Evolutionary conservation across 2,113 vertebrate species (phyloP), one percentile per base, ranked within the genome.

Genomic region (Scomber japonicus): DNA sequence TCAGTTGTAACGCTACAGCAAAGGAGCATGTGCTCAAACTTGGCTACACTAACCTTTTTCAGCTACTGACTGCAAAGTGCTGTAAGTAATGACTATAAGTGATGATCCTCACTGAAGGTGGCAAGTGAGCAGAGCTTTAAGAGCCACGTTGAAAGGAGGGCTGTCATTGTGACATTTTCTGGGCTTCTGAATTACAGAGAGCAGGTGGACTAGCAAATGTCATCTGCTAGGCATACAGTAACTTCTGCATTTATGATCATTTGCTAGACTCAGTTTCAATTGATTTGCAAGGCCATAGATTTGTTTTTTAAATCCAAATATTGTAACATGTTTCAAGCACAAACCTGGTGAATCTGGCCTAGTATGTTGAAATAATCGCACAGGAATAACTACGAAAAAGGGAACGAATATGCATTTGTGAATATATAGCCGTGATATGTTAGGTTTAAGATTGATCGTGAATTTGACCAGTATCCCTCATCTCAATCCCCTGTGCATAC

Each of bases 381-480:
- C 68, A 85, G 80, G 69, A 83, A 79, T 75, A 83, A 82, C 64
- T 57, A 21, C 66, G 73, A 19, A 27, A 51, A 68, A 83, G 79
- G 61, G 10, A 61, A 71, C 30, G 45, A 84, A 78, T 83, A 67
- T 85, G 72, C 78, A 88, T 81, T 74, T 77, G 81, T 80, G 82
- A 83, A 89, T 85, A 81, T 79, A 65, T 46, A 64, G 62, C 84
- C 57, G 70, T 31, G 21, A 79, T 84, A 59, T 40, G 57, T 71
- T 83, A 35, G 76, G 49, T 78, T 69, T 66, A 92, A 93, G 92
- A 93, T 91, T 88, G 90, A 93, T 94, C 85, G 31, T 86, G 85
- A 88, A 84, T 93, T 91, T 93, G 93, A 93, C 91, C 90, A 93
- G 87, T 90, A 91, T 93, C 88, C 88, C 90, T 92, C 86, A 91